Conservation (phyloP, 2,113 vertebrate genomes). For the Poeciliopsis turrubarensis region DNA sequence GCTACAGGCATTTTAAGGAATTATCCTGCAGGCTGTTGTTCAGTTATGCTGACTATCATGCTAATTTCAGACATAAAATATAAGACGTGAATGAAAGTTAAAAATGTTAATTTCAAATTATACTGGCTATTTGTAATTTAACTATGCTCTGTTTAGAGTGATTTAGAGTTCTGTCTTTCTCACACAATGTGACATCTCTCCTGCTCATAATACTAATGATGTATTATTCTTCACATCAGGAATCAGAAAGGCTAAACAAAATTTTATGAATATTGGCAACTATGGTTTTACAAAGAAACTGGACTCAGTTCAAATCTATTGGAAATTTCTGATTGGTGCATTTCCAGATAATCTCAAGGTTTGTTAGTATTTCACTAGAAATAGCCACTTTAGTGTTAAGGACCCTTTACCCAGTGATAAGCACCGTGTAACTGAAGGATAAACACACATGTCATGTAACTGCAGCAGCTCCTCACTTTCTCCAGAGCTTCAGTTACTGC, state of each 20-base stretch:
- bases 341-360: background rate
- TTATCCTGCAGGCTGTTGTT: background rate
- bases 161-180: background rate
- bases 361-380: background rate
- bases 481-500: conserved; percentile 4
- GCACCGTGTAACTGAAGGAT: background rate
- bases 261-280: no score
- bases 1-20: background rate
- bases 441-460: background rate
- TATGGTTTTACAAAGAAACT: background rate
- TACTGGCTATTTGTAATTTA: background rate
- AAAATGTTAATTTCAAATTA: background rate
- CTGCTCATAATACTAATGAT: background rate
- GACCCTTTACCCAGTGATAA: conserved; percentile 2
- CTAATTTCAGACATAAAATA: background rate
- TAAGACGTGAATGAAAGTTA: background rate
- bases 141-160: background rate
- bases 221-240: background rate
- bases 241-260: no score
- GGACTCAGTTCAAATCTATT: no score
- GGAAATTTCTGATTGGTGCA: background rate
- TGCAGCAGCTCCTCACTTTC: conserved; percentile 9
- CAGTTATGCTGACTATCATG: background rate
- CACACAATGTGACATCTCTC: background rate
- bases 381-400: background rate